These are phyloP conservation scores for Drosophila borealis DNA, from an alignment of 2,888 invertebrate species.

Conservation along the genomic window DNA sequence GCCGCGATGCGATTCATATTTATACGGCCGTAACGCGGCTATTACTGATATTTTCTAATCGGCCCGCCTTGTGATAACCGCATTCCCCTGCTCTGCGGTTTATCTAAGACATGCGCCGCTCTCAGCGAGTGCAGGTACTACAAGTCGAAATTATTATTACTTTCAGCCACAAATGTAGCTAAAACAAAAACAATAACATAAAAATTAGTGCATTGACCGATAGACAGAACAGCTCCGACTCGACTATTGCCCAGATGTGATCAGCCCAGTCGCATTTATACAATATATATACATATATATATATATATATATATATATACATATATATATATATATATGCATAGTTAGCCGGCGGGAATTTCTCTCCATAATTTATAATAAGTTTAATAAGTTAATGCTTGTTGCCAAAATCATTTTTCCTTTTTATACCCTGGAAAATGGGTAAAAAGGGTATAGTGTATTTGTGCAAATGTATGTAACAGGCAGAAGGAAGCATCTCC, in stretches of 20 bases:
- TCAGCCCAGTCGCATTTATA: neutral
- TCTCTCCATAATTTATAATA: too few species aligned
- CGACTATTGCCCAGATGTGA: slow-evolving; percentile 2
- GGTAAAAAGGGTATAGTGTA: too few species aligned
- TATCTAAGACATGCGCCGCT: slow-evolving; percentile 35
- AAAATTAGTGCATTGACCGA: slow-evolving; percentile 55
- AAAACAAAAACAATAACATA: slow-evolving; percentile 1
- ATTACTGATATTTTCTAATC: slow-evolving; percentile 42
- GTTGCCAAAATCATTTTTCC: neutral
- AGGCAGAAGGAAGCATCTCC: too few species aligned
- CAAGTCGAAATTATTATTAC: slow-evolving; percentile 15
- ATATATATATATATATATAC: neutral
- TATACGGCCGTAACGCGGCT: slow-evolving; percentile 56
- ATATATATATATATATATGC: neutral
- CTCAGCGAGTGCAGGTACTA: slow-evolving; percentile 6
- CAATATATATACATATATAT: neutral
- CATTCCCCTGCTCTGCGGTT: slow-evolving; percentile 23
- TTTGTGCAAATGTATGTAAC: too few species aligned
- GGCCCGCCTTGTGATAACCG: slow-evolving; percentile 37
- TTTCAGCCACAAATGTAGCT: too few species aligned
- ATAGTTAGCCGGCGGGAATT: neutral
- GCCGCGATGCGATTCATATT: slow-evolving; percentile 54
- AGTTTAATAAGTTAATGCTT: neutral
- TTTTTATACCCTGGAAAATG: too few species aligned
- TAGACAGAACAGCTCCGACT: slow-evolving; percentile 33